Percentiles rank a stretch among this genome's conserved stretches.
These are phyloP conservation scores for Microctonus aethiopoides DNA, from an alignment of 2,888 invertebrate species.

Conservation along the genomic window DNA sequence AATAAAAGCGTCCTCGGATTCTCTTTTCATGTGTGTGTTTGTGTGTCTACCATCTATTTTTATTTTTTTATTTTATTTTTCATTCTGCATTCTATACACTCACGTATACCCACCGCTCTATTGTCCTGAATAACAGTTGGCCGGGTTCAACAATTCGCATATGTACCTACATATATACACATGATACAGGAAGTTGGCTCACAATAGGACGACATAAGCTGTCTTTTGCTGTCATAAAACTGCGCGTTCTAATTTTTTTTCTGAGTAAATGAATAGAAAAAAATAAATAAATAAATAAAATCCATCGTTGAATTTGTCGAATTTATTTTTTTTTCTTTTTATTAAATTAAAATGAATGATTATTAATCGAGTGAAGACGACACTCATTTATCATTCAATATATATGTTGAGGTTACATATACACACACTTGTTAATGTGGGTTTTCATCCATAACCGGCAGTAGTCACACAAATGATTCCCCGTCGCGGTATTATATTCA, in stretches of 20 bases:
- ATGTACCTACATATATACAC: constrained; percentile 23
- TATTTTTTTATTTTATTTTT: constrained; percentile 8
- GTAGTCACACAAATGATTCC: background rate
- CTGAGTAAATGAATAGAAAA: background rate
- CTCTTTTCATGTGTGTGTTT: background rate
- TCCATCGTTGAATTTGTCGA: no score
- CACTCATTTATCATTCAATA: background rate
- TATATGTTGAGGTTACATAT: background rate
- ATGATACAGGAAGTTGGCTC: constrained; percentile 45
- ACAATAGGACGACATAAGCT: constrained; percentile 35
- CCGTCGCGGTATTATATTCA: background rate
- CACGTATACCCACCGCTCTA: constrained; percentile 33
- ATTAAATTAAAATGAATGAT: background rate
- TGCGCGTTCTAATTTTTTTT: constrained; percentile 24
- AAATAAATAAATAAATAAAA: background rate
- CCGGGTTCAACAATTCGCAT: constrained; percentile 21
- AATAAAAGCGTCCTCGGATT: constrained; percentile 16
- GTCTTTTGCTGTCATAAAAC: constrained; percentile 15
- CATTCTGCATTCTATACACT: background rate
- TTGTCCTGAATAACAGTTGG: constrained; percentile 37
- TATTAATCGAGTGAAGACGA: background rate
- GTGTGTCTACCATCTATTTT: background rate
- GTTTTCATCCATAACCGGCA: background rate
- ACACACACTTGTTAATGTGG: background rate
- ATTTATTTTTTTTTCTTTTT: background rate